phyloP scores from a whole-genome alignment of 2,797 vertebrate species.

The Lindbergichthys nudifrons region DNA sequence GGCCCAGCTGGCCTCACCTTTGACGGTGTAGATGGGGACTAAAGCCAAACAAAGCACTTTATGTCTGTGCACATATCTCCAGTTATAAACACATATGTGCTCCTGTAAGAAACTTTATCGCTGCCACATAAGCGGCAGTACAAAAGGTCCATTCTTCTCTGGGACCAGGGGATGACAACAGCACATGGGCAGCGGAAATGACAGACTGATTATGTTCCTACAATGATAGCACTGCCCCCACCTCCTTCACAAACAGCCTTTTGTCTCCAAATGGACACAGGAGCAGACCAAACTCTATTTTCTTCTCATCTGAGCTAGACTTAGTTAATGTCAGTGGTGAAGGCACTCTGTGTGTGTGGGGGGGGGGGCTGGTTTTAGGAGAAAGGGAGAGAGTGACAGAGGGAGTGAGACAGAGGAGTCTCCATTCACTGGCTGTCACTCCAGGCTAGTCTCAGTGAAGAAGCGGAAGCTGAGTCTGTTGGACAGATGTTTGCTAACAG shows the following conservation, averaged over 20 bases:
- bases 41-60: conserved; percentile 91
- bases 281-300: conserved; percentile 82
- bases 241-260: conserved; percentile 91
- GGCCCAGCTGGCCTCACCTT: conserved; percentile 69
- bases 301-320: conserved; percentile 59
- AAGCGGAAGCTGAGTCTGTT: conserved; percentile 86
- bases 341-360: conserved; percentile 23
- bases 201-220: conserved; percentile 96
- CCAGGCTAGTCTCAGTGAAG: conserved; percentile 81
- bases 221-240: conserved; percentile 93
- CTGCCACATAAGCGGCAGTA: conserved; percentile 88
- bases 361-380: background rate
- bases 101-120: conserved; percentile 94
- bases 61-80: conserved; percentile 88
- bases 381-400: conserved; percentile 22
- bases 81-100: conserved; percentile 84
- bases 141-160: conserved; percentile 94
- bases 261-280: conserved; percentile 84
- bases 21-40: conserved; percentile 79
- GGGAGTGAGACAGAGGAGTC: conserved; percentile 49
- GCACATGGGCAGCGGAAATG: conserved; percentile 94
- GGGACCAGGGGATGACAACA: conserved; percentile 88
- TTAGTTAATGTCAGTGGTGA: conserved; percentile 70
- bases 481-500: conserved; percentile 94
- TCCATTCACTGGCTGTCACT: conserved; percentile 84